Conservation (phyloP, 2,113 vertebrate species). For the Polypterus bichir region DNA sequence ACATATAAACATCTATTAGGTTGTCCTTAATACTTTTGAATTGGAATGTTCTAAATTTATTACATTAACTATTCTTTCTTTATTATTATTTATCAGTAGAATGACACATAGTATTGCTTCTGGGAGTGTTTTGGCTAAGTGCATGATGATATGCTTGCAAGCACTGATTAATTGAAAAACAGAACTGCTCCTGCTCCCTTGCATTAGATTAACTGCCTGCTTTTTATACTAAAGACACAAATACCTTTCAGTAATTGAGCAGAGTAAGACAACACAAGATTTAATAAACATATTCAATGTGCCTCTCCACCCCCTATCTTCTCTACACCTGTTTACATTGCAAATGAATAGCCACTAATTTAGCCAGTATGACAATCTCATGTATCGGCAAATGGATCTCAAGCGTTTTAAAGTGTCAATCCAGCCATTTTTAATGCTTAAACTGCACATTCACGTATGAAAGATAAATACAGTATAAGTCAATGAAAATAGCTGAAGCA, state of each 20-base stretch:
- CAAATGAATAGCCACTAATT: constrained; percentile 10
- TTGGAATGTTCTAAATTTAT: too few relatives aligned
- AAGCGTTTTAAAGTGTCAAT: constrained; percentile 7
- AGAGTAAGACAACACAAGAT: constrained; percentile 1
- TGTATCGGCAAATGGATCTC: constrained; percentile 6
- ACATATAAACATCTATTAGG: too few relatives aligned
- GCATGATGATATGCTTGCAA: constrained; percentile 3
- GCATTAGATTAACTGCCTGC: constrained; percentile 14
- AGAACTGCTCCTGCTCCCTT: constrained; percentile 4
- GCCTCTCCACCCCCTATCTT: background rate
- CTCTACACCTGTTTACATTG: constrained; percentile 9
- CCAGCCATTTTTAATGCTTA: constrained; percentile 15
- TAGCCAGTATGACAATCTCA: constrained; percentile 11
- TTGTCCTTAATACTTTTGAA: too few relatives aligned
- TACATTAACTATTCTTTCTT: too few relatives aligned
- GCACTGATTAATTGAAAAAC: constrained; percentile 9
- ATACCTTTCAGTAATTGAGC: constrained; percentile 13
- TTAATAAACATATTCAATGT: constrained; percentile 1
- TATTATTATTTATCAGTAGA: background rate
- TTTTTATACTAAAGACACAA: constrained; percentile 13
- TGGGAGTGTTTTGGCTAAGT: constrained; percentile 4
- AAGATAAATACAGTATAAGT: background rate
- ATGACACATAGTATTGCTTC: background rate
- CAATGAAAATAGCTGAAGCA: background rate
- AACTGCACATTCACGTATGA: constrained; percentile 8